phyloP scores from a whole-genome alignment of 2,113 vertebrate genomes.

The Elgaria multicarinata region DNA sequence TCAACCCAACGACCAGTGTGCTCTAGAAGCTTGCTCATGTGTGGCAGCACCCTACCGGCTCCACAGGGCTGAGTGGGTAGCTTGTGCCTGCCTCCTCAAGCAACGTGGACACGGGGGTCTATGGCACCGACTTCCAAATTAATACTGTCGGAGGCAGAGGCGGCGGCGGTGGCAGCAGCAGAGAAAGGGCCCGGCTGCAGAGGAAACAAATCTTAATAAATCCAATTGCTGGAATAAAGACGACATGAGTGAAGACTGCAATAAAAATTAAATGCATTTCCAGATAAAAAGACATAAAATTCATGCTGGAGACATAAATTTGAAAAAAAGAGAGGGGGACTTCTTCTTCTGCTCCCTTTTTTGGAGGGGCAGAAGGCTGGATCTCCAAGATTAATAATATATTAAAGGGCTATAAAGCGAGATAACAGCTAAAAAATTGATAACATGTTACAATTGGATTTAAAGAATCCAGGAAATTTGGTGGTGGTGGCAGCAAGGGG shows the following conservation, averaged over 20 bases:
- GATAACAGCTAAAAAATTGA: constrained; percentile 29
- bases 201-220: not conserved
- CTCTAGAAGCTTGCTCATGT: not conserved
- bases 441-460: not conserved
- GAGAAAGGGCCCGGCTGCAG: rapidly evolving
- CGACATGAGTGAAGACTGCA: constrained; percentile 39
- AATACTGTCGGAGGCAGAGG: rapidly evolving
- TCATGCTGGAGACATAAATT: constrained; percentile 64
- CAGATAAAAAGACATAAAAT: constrained; percentile 67
- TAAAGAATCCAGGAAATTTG: not conserved
- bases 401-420: constrained; percentile 40
- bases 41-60: not conserved
- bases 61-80: not conserved
- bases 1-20: no score
- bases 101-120: no score
- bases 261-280: constrained; percentile 69
- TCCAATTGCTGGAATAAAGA: not conserved
- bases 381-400: constrained; percentile 63
- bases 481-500: not conserved
- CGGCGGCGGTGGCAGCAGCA: not conserved
- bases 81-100: no score
- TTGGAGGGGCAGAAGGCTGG: constrained; percentile 9
- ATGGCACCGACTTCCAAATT: not conserved
- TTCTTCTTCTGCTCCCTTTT: constrained; percentile 21
- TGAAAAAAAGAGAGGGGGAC: constrained; percentile 37